Evolutionary conservation across 2,113 vertebrate species (phyloP).

Genomic region (Atrichornis clamosus): DNA sequence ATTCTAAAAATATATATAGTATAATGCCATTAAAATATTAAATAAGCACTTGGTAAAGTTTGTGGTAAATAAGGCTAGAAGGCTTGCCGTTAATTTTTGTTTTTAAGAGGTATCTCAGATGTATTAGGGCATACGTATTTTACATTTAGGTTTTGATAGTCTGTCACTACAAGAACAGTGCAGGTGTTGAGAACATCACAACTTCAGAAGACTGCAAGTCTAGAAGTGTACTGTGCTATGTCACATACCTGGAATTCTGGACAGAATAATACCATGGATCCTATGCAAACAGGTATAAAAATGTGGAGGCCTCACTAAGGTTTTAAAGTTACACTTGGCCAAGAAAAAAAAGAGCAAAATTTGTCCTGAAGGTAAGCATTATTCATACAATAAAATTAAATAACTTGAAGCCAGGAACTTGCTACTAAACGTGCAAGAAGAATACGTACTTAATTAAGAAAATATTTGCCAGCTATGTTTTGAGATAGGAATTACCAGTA

Average conservation of each 20-base stretch:
- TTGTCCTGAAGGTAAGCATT: slow-evolving; percentile 27
- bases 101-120: not conserved
- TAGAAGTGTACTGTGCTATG: not conserved
- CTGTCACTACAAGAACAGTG: not conserved
- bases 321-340: slow-evolving; percentile 49
- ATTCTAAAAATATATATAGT: not conserved
- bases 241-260: slow-evolving; percentile 62
- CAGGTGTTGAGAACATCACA: not conserved
- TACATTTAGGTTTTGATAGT: not conserved
- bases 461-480: not conserved
- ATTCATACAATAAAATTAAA: not conserved
- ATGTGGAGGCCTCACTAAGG: slow-evolving; percentile 6
- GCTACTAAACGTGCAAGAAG: not conserved
- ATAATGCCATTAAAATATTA: not conserved
- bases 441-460: not conserved
- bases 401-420: slow-evolving; percentile 17
- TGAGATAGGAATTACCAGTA: not conserved
- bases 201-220: slow-evolving; percentile 49
- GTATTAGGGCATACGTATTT: not conserved
- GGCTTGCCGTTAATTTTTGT: not conserved
- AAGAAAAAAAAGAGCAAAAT: not conserved
- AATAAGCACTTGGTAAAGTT: not conserved
- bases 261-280: not conserved
- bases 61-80: not conserved
- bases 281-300: not conserved